Percentiles rank a stretch among this genome's conserved stretches.
Evolutionary conservation across 2,888 invertebrate species (phyloP).

Genomic region (Phortica okadai): DNA sequence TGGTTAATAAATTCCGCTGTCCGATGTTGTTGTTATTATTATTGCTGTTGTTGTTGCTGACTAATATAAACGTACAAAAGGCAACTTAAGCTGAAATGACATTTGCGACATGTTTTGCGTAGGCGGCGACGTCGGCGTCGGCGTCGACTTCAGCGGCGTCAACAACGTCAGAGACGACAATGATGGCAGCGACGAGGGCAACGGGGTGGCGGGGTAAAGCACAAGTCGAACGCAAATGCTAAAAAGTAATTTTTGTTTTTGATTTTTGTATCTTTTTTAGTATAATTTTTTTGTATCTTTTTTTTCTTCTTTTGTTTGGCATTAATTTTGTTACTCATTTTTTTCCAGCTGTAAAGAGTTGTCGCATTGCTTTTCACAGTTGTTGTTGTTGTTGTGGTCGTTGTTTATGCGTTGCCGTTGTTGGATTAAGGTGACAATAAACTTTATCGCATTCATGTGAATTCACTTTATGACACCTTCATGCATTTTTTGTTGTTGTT

Average conservation of each 20-base stretch:
- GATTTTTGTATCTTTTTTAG: conserved; percentile 30
- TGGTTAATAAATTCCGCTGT: conserved; percentile 28
- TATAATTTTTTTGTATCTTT: background rate
- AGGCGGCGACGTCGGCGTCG: conserved; percentile 64
- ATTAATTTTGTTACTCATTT: conserved; percentile 23
- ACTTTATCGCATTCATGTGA: conserved; percentile 69
- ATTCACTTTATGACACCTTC: conserved; percentile 69
- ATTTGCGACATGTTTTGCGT: conserved; percentile 74
- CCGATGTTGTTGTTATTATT: conserved; percentile 23
- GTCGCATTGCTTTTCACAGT: conserved; percentile 26
- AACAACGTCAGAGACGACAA: conserved; percentile 33
- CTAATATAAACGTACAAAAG: conserved; percentile 76
- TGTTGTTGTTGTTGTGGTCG: conserved; percentile 36
- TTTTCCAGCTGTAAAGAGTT: conserved; percentile 20
- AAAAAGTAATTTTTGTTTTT: conserved; percentile 39
- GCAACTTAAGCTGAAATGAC: conserved; percentile 74
- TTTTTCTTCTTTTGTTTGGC: conserved; percentile 1
- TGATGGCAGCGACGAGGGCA: background rate
- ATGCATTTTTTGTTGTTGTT: background rate
- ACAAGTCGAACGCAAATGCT: background rate
- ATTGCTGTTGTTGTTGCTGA: conserved; percentile 46
- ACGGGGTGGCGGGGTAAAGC: background rate
- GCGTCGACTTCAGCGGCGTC: conserved; percentile 43
- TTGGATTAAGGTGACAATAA: conserved; percentile 67
- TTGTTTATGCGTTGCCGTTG: conserved; percentile 32